Percentiles rank a stretch among this genome's conserved stretches.
These are phyloP conservation scores for Drosophila subquinaria DNA, from an alignment of 2,888 invertebrate genomes.

Conservation along the genomic window DNA sequence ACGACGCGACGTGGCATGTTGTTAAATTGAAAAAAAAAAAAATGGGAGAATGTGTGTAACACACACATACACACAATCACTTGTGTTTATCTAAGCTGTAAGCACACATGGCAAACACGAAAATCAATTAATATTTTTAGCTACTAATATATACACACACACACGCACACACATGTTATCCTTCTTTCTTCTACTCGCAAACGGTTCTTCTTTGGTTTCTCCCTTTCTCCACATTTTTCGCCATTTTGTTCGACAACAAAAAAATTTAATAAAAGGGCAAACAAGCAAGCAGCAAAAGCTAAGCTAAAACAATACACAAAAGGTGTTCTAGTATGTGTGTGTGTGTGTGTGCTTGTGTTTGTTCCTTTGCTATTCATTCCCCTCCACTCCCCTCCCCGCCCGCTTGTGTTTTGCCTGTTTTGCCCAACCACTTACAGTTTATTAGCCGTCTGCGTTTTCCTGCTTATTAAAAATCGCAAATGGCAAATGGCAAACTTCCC, in stretches of 20 bases:
- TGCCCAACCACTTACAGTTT: constrained; percentile 42
- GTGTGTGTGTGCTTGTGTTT: background rate
- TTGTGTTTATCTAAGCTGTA: background rate
- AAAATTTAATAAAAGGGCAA: constrained; percentile 52
- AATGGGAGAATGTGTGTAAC: background rate
- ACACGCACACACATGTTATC: background rate
- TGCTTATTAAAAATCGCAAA: constrained; percentile 63
- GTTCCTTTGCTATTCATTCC: constrained; percentile 3
- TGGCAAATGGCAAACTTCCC: constrained; percentile 41
- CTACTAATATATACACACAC: constrained; percentile 4
- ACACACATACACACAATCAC: constrained; percentile 3
- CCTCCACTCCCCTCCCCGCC: background rate
- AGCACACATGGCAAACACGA: constrained; percentile 31
- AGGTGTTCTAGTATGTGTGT: constrained; percentile 11
- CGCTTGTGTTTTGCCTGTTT: background rate
- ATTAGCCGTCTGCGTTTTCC: constrained; percentile 54
- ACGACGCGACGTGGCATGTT: background rate
- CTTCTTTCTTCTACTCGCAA: background rate
- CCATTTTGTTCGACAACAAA: constrained; percentile 3
- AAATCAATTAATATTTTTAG: constrained; percentile 61
- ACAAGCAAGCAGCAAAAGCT: constrained; percentile 41
- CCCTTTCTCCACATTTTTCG: background rate
- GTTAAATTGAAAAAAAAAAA: constrained; percentile 10
- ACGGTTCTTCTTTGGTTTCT: background rate
- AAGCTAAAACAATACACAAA: constrained; percentile 46